A percentile compares a stretch with the other conserved stretches of the same genome.
Evolutionary conservation across 2,113 vertebrate genomes (phyloP).

Genomic region (Isichthys henryi): DNA sequence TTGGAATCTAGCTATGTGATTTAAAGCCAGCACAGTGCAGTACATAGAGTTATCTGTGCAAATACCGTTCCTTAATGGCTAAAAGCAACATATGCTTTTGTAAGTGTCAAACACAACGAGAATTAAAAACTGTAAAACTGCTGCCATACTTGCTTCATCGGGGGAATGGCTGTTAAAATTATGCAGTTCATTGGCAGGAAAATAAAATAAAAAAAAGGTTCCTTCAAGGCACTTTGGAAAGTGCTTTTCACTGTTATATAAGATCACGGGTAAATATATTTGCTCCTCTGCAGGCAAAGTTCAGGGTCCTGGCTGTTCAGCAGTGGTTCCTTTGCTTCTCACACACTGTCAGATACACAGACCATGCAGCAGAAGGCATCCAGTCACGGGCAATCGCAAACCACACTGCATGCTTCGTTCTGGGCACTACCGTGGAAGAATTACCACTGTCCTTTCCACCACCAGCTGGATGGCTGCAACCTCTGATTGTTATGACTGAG

Average conservation of each 20-base stretch:
- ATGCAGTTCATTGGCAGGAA: not conserved
- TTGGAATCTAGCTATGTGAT: not conserved
- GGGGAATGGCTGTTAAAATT: not conserved
- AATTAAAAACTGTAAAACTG: not conserved
- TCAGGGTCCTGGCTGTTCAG: not conserved
- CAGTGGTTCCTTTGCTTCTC: not conserved
- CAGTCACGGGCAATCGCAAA: not conserved
- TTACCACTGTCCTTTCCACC: not conserved
- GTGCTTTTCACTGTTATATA: not conserved
- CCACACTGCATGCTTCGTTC: not conserved
- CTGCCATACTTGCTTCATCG: not conserved
- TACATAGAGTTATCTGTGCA: not conserved
- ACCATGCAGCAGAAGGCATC: not conserved
- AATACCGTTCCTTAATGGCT: not conserved
- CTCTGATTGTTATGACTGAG: not conserved
- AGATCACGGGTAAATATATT: not conserved
- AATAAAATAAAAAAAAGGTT: not conserved
- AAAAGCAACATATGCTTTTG: not conserved
- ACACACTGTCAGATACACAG: not conserved
- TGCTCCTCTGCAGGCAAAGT: not conserved
- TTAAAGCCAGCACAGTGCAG: not conserved
- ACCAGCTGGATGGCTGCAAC: not conserved
- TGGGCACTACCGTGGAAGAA: not conserved
- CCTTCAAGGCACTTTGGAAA: not conserved
- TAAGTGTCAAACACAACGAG: not conserved